These are phyloP conservation scores for Adrianichthys oophorus DNA, from an alignment of 2,797 vertebrate genomes.

Conservation along the genomic window DNA sequence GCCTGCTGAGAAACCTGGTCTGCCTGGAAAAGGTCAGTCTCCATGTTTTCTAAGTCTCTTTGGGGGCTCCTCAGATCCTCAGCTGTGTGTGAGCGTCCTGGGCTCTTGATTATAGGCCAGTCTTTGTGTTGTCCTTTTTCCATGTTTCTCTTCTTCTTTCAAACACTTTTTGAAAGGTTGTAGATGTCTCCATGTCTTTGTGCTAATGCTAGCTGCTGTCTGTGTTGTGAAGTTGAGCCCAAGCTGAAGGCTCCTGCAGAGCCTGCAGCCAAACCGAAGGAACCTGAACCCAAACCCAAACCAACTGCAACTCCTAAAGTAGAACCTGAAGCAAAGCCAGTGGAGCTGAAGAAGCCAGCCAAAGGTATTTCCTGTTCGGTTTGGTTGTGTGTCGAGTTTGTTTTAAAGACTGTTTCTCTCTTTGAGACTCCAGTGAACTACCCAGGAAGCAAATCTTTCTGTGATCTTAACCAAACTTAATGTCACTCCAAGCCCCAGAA, in stretches of 20 bases:
- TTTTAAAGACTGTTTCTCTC: slow-evolving; percentile 28
- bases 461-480: slow-evolving; percentile 53
- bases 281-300: slow-evolving; percentile 34
- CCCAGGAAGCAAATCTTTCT: slow-evolving; percentile 53
- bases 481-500: slow-evolving; percentile 82
- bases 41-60: slow-evolving; percentile 1
- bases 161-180: slow-evolving; percentile 25
- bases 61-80: not conserved
- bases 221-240: slow-evolving; percentile 76
- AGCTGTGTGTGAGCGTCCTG: not conserved
- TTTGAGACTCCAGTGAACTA: slow-evolving; percentile 14
- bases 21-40: slow-evolving; percentile 63
- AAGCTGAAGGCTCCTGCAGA: slow-evolving; percentile 75
- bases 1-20: slow-evolving; percentile 34
- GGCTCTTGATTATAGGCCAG: not conserved
- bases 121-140: slow-evolving; percentile 7
- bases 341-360: slow-evolving; percentile 67
- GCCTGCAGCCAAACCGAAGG: slow-evolving; percentile 48
- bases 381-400: slow-evolving; percentile 11
- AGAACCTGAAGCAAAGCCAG: slow-evolving; percentile 38
- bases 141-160: slow-evolving; percentile 20
- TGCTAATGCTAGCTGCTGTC: slow-evolving; percentile 64
- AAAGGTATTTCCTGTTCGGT: slow-evolving; percentile 82
- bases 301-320: slow-evolving; percentile 18
- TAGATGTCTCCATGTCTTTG: slow-evolving; percentile 1